Evolutionary conservation across 2,888 invertebrate genomes (phyloP).

Genomic region (Cremastobaeus sp.): DNA sequence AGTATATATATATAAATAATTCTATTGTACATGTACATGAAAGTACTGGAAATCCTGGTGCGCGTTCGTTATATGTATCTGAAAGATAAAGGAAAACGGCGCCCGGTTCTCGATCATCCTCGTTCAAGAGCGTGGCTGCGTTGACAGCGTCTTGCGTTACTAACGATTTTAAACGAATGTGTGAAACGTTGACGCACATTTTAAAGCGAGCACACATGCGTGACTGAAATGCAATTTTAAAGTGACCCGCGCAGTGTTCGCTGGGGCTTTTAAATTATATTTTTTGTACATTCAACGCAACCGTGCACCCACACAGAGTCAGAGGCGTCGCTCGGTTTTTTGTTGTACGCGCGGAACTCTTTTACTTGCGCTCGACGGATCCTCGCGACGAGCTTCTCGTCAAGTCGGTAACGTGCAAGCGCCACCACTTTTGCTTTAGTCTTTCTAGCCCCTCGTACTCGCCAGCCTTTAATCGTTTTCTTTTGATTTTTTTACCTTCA

Average conservation of each 20-base stretch:
- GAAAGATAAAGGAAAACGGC: constrained; percentile 25
- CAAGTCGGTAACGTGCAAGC: constrained; percentile 21
- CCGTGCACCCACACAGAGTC: constrained; percentile 6
- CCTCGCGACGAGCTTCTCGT: background rate
- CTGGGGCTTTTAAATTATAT: constrained; percentile 18
- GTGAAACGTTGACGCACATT: constrained; percentile 45
- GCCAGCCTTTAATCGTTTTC: constrained; percentile 7
- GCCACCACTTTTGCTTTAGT: constrained; percentile 25
- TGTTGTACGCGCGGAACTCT: no score
- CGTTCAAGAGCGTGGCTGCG: constrained; percentile 20
- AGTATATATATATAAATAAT: constrained; percentile 9
- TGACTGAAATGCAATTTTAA: constrained; percentile 20
- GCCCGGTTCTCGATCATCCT: constrained; percentile 43
- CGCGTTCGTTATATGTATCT: constrained; percentile 62
- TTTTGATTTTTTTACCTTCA: constrained; percentile 15
- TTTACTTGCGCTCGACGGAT: no score
- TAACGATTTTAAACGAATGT: constrained; percentile 27
- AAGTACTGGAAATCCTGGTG: constrained; percentile 40
- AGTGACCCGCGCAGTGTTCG: background rate
- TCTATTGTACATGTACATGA: constrained; percentile 40
- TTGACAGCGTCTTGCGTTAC: constrained; percentile 25
- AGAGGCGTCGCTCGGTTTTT: constrained; percentile 3
- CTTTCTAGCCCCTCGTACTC: constrained; percentile 10
- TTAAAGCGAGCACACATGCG: constrained; percentile 14
- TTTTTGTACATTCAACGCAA: constrained; percentile 21